phyloP scores from a whole-genome alignment of 1,140 invertebrate species.

The Papilio polytes region DNA sequence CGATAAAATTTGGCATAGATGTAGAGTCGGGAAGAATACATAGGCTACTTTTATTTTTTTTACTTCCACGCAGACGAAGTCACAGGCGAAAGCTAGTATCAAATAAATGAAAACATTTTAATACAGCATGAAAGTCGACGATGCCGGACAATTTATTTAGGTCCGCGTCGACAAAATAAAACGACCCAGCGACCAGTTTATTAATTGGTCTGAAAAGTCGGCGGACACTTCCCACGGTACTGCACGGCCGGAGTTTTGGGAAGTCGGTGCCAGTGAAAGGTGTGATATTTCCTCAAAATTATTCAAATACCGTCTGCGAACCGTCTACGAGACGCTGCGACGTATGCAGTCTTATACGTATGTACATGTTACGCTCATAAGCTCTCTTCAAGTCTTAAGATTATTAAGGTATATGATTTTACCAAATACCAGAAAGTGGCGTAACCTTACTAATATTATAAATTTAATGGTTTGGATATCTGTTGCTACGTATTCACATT shows the following conservation, averaged over 20 bases:
- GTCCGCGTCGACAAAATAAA: slow-evolving; percentile 58
- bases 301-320: slow-evolving; percentile 11
- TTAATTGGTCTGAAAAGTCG: slow-evolving; percentile 57
- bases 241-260: slow-evolving; percentile 46
- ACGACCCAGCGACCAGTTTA: slow-evolving; percentile 46
- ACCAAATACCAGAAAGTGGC: no score
- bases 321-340: neutral
- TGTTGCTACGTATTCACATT: no score
- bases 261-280: slow-evolving; percentile 42
- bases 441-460: no score
- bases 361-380: neutral
- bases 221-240: slow-evolving; percentile 53
- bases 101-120: slow-evolving; percentile 18
- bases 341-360: neutral
- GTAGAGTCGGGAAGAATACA: no score
- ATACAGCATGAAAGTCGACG: slow-evolving; percentile 16
- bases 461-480: no score
- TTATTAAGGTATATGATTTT: no score
- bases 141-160: slow-evolving; percentile 43
- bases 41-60: no score
- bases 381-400: no score
- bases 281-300: slow-evolving; percentile 39
- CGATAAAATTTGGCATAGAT: no score
- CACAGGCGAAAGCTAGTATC: neutral
- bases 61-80: no score